Evolutionary conservation across 2,797 vertebrate genomes (phyloP).

Genomic region (Eutrigla gurnardus): DNA sequence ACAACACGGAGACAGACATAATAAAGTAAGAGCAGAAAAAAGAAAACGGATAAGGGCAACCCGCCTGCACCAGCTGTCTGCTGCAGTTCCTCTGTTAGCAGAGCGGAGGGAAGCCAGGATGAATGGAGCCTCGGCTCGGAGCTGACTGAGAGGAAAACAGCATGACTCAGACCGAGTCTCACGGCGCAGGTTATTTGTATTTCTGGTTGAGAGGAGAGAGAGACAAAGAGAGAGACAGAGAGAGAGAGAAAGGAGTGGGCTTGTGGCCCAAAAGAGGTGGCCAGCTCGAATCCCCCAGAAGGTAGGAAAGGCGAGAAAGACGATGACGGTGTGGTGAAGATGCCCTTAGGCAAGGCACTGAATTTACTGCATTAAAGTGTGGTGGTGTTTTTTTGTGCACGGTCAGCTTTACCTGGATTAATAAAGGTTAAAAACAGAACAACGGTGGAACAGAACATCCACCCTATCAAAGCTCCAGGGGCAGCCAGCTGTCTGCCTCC

Average conservation of each 20-base stretch:
- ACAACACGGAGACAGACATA: neutral
- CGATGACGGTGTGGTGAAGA: neutral
- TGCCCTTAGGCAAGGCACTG: conserved; percentile 12
- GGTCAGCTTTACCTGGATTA: conserved; percentile 44
- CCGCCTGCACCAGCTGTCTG: conserved; percentile 33
- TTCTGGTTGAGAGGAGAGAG: conserved; percentile 27
- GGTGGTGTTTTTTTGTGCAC: conserved; percentile 3
- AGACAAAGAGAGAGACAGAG: neutral
- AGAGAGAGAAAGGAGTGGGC: conserved; percentile 5
- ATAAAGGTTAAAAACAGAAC: conserved; percentile 50
- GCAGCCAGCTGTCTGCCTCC: conserved; percentile 57
- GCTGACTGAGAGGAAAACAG: conserved; percentile 36
- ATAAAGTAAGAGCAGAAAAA: neutral
- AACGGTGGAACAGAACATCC: conserved; percentile 17
- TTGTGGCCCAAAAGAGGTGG: conserved; percentile 19
- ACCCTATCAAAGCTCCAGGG: conserved; percentile 25
- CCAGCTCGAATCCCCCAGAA: conserved; percentile 4
- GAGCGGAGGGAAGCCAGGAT: conserved; percentile 14
- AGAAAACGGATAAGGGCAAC: conserved; percentile 14
- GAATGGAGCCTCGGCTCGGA: conserved; percentile 36
- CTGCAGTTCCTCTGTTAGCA: conserved; percentile 27
- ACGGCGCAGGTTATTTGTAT: conserved; percentile 19
- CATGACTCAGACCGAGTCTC: conserved; percentile 57
- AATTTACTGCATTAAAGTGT: conserved; percentile 22
- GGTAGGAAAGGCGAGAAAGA: conserved; percentile 11